Conservation (phyloP, 2,113 vertebrate genomes). For the Camelus dromedarius region DNA sequence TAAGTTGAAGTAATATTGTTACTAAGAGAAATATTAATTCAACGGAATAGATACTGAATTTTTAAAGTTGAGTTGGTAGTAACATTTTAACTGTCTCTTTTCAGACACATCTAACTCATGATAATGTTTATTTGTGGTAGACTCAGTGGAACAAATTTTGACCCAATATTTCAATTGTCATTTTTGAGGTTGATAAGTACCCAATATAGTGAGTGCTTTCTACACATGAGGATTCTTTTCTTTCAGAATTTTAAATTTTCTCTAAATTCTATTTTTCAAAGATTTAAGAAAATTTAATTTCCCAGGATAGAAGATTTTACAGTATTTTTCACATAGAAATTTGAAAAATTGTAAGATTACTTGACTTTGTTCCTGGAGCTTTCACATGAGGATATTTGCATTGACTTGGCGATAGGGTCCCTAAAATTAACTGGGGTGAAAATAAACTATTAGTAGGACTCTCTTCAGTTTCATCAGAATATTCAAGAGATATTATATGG, state of each 20-base stretch:
- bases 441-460: background rate
- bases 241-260: constrained; percentile 30
- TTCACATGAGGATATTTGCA: constrained; percentile 31
- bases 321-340: background rate
- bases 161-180: constrained; percentile 6
- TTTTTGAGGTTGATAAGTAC: constrained; percentile 49
- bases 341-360: background rate
- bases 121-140: constrained; percentile 29
- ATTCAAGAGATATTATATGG: background rate
- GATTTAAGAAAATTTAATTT: constrained; percentile 50
- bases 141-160: constrained; percentile 30
- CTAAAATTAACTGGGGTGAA: background rate
- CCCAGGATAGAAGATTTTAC: background rate
- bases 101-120: constrained; percentile 6
- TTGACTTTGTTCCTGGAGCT: constrained; percentile 14
- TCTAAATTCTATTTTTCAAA: constrained; percentile 1
- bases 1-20: constrained; percentile 53
- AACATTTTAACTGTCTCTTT: constrained; percentile 57
- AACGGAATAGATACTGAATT: background rate
- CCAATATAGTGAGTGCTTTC: background rate
- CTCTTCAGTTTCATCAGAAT: background rate
- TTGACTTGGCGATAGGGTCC: background rate
- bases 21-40: constrained; percentile 35
- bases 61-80: constrained; percentile 8
- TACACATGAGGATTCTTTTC: background rate